Evolutionary conservation across 2,797 vertebrate genomes (phyloP).

Genomic region (Anguilla anguilla): DNA sequence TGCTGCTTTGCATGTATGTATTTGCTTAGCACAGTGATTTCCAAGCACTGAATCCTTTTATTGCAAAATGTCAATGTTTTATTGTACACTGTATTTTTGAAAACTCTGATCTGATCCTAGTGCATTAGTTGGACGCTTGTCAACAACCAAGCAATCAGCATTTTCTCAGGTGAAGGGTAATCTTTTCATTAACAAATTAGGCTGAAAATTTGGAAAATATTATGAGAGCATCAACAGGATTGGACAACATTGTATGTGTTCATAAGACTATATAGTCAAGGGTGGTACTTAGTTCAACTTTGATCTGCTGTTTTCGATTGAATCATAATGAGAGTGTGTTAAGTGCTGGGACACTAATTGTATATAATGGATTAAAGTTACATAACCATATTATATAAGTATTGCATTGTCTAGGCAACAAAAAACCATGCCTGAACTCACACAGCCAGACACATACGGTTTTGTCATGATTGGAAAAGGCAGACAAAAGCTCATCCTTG

Average conservation of each 20-base stretch:
- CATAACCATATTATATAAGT: slow-evolving; percentile 43
- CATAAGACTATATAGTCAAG: neutral
- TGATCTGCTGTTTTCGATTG: slow-evolving; percentile 36
- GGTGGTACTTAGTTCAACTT: neutral
- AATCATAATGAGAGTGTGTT: slow-evolving; percentile 48
- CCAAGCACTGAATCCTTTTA: too few relatives aligned
- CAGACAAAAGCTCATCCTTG: neutral
- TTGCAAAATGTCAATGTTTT: too few relatives aligned
- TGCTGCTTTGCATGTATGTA: too few relatives aligned
- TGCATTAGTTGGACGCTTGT: neutral
- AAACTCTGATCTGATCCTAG: too few relatives aligned
- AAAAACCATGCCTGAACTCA: neutral
- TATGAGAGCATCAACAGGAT: neutral
- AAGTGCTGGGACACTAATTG: slow-evolving; percentile 60
- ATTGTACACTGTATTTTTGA: too few relatives aligned
- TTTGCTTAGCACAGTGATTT: too few relatives aligned
- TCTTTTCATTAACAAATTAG: neutral
- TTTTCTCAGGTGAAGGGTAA: neutral
- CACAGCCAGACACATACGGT: neutral
- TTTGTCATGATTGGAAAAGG: slow-evolving; percentile 2
- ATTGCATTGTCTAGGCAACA: slow-evolving; percentile 4
- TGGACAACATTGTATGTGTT: neutral
- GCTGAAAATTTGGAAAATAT: neutral
- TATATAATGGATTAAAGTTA: slow-evolving; percentile 49
- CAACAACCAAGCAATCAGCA: neutral